A percentile compares a stretch with the other conserved stretches of the same genome.
These are phyloP conservation scores for Hiodon alosoides DNA, from an alignment of 2,113 vertebrate species.

Conservation along the genomic window DNA sequence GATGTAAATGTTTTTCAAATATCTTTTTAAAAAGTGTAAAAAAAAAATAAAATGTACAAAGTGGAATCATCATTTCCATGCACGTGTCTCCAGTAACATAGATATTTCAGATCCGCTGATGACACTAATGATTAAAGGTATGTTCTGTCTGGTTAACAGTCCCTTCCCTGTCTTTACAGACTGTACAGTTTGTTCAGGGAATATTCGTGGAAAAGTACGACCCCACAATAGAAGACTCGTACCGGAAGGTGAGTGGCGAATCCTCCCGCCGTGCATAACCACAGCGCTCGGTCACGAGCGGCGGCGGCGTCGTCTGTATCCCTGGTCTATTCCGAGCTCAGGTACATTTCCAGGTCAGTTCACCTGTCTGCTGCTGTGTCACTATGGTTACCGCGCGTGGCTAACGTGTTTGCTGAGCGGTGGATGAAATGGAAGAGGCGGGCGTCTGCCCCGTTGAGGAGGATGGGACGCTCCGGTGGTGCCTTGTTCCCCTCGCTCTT, in stretches of 20 bases:
- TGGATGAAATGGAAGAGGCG: too few relatives aligned
- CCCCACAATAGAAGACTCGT: slow-evolving; percentile 30
- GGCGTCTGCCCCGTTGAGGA: not conserved
- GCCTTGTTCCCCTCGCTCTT: too few relatives aligned
- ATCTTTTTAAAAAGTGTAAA: too few relatives aligned
- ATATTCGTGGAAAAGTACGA: slow-evolving; percentile 30
- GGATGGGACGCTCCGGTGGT: too few relatives aligned
- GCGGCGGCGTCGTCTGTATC: too few relatives aligned
- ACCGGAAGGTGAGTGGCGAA: slow-evolving; percentile 20
- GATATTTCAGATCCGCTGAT: too few relatives aligned
- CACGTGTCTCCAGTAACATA: too few relatives aligned
- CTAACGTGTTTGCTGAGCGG: not conserved
- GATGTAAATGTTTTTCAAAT: too few relatives aligned
- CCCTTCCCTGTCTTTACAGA: slow-evolving; percentile 14
- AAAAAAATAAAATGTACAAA: too few relatives aligned
- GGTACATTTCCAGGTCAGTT: not conserved
- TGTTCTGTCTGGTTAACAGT: not conserved
- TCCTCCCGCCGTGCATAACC: not conserved
- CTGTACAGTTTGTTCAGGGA: slow-evolving; percentile 27
- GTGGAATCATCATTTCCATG: too few relatives aligned
- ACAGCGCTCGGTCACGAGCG: too few relatives aligned
- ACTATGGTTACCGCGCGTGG: slow-evolving; percentile 12
- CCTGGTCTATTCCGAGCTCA: not conserved
- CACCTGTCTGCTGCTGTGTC: not conserved
- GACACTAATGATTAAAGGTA: too few relatives aligned